phyloP scores from a whole-genome alignment of 2,113 vertebrate species.

The Seriola aureovittata region DNA sequence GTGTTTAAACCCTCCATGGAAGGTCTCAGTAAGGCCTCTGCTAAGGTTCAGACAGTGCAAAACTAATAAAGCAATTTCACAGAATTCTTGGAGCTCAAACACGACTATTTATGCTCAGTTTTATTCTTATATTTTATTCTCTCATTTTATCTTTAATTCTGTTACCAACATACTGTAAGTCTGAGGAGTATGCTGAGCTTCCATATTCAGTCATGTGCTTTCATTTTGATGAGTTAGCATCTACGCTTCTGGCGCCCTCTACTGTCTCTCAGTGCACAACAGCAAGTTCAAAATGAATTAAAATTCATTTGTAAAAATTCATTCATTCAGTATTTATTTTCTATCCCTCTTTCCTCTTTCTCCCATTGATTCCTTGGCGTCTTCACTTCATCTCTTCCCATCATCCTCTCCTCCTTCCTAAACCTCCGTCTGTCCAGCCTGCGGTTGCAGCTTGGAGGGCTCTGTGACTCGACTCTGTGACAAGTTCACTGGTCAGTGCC shows the following conservation, averaged over 20 bases:
- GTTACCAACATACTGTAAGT: not conserved
- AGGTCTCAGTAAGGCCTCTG: not conserved
- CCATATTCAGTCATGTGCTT: not conserved
- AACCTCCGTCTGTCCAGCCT: conserved; percentile 80
- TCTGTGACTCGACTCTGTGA: conserved; percentile 89
- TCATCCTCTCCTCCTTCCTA: not conserved
- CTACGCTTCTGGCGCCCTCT: conserved; percentile 58
- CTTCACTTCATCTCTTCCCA: not conserved
- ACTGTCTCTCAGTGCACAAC: conserved; percentile 13
- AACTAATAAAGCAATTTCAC: not conserved
- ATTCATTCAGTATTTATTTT: no score
- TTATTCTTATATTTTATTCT: not conserved
- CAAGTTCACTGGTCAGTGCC: conserved; percentile 89
- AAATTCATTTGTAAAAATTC: not conserved
- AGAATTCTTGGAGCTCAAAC: not conserved
- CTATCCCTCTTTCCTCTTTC: not conserved
- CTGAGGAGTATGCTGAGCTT: not conserved
- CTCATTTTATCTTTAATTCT: not conserved
- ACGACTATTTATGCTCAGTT: not conserved
- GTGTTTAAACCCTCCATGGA: not conserved
- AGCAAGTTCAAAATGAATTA: not conserved
- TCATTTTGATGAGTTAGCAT: not conserved
- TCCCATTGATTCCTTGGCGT: not conserved
- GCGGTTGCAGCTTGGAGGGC: conserved; percentile 91
- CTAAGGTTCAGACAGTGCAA: not conserved